These are phyloP conservation scores for Drosophila niveifrons DNA, from an alignment of 2,888 invertebrate genomes.

Conservation along the genomic window DNA sequence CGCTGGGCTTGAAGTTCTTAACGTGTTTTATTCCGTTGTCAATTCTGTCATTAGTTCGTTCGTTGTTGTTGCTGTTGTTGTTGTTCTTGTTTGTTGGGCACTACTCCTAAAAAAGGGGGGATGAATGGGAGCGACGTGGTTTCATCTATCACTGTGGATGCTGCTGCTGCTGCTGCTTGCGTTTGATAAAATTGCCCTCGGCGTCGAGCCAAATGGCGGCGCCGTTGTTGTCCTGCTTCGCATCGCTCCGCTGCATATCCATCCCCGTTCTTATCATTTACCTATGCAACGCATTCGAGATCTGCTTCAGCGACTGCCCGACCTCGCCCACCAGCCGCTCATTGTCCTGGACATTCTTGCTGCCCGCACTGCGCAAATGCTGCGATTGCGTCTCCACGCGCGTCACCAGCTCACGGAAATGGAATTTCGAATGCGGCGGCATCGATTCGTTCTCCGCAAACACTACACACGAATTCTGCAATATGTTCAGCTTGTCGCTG, in stretches of 20 bases:
- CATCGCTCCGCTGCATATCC: slow-evolving; percentile 62
- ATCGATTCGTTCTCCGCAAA: slow-evolving; percentile 92
- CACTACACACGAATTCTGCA: slow-evolving; percentile 93
- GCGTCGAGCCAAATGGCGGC: slow-evolving; percentile 80
- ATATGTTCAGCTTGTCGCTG: slow-evolving; percentile 92
- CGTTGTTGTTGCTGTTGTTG: slow-evolving; percentile 10
- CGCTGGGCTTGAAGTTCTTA: slow-evolving; percentile 73
- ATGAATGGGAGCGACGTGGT: slow-evolving; percentile 58
- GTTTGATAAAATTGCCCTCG: slow-evolving; percentile 83
- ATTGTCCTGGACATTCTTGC: slow-evolving; percentile 89
- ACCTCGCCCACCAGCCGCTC: slow-evolving; percentile 90
- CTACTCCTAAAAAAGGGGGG: slow-evolving; percentile 34
- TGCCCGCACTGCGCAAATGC: slow-evolving; percentile 89
- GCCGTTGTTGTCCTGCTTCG: slow-evolving; percentile 56
- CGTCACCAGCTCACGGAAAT: slow-evolving; percentile 91
- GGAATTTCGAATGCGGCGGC: slow-evolving; percentile 95
- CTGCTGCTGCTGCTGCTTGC: slow-evolving; percentile 56
- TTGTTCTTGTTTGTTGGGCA: slow-evolving; percentile 2
- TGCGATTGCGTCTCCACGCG: slow-evolving; percentile 90
- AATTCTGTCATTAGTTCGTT: slow-evolving; percentile 27
- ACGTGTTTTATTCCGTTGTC: slow-evolving; percentile 24
- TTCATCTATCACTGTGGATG: slow-evolving; percentile 35
- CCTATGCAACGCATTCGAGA: slow-evolving; percentile 85
- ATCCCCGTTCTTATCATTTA: slow-evolving; percentile 85
- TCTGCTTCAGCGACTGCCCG: slow-evolving; percentile 85